A percentile compares a stretch with the other conserved stretches of the same genome.
phyloP scores from a whole-genome alignment of 53 echinoderm and acorn worm species.

The Crossaster papposus region DNA sequence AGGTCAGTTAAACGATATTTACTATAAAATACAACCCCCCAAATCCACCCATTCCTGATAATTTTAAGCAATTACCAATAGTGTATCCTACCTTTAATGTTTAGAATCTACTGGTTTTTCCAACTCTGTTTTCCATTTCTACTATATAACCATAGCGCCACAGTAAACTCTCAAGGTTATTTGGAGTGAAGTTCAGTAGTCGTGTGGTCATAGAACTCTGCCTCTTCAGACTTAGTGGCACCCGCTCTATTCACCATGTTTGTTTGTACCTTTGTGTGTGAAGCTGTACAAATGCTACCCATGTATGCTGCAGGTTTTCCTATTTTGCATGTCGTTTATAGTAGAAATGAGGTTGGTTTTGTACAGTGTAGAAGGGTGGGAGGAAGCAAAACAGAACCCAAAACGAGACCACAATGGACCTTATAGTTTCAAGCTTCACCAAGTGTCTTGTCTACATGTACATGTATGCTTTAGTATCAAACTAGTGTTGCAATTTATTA shows the following conservation, averaged over 20 bases:
- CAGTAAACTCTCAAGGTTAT: constrained; percentile 21
- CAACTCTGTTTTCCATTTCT: no score
- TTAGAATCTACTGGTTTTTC: no score
- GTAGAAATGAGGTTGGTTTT: not conserved
- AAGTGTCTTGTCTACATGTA: no score
- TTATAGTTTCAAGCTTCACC: not conserved
- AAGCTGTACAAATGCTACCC: not conserved
- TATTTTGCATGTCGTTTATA: not conserved
- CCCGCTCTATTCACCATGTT: constrained; percentile 47
- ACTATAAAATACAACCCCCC: no score
- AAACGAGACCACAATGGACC: not conserved
- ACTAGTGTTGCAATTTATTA: no score
- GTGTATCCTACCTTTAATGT: no score
- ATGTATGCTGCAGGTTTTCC: not conserved
- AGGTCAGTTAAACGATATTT: no score
- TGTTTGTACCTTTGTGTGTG: constrained; percentile 45
- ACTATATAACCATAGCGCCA: not conserved
- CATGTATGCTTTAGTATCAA: no score
- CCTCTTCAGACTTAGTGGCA: constrained; percentile 38
- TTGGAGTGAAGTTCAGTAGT: constrained; percentile 38
- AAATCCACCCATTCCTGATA: no score
- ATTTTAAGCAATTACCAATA: no score
- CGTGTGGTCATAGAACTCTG: constrained; percentile 58
- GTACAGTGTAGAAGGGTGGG: no score
- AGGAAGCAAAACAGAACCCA: not conserved